Evolutionary conservation across 1,140 invertebrate species (phyloP), one percentile per base, ranked within the genome.

Genomic region (Plutomurus gul): DNA sequence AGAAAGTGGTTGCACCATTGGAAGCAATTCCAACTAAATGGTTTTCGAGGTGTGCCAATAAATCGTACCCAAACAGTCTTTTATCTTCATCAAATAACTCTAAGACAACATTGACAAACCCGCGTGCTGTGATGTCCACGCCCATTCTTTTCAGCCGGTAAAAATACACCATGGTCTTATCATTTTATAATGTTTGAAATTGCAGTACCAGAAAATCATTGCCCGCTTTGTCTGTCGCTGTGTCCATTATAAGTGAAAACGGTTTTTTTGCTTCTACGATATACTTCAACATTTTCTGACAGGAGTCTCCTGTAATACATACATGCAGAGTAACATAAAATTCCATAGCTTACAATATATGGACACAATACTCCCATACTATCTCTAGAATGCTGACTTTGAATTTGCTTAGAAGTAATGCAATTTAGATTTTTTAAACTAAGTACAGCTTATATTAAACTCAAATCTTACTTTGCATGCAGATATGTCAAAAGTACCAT

Each of bases 191-290:
- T 20, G 56, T 30, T 71, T 77, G 76, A 40, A 77, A 11, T 51
- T 37, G 27, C 13, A 77, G 3, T 1, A 39, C 56, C 2, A 77
- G 39, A 18, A 65, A 30, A 30, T 77, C 76, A n/a, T 71, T 3
- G 5, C 76, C 51, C 8, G 71, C 5, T 0, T 13, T 16, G 25
- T 77, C 51, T 37, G 40, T 47, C 1, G 76, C 56, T 11, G 76
- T 77, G 43, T 77, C 76, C 47, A 77, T 1, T 1, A 77, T 70
- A 11, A 77, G 18, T 2, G 51, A 77, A 25, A 77, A 30, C 2
- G 51, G 76, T 27, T 36, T 36, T 11, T 56, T 56, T 30, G 70
- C 16, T 46, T 71, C 71, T 1, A 25, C 30, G 2, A 77, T 4
- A 70, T 70, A 18, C 27, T 4, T 33, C 8, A 77, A 56, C n/a